phyloP scores from a whole-genome alignment of 2,113 vertebrate species.

The Xyrauchen texanus region DNA sequence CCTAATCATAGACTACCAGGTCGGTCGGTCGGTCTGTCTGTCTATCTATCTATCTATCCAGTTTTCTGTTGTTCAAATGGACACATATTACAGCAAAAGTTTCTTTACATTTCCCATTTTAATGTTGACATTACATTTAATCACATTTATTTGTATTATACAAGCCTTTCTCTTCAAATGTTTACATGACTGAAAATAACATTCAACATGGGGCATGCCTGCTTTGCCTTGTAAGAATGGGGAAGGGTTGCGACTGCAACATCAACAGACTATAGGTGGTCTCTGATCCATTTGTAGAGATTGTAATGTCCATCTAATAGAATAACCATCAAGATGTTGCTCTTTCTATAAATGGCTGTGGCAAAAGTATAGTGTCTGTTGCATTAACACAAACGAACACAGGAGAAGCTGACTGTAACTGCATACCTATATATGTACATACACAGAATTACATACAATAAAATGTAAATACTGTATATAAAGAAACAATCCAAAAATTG shows the following conservation, averaged over 20 bases:
- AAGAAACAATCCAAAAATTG: constrained; percentile 61
- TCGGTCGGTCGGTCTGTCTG: too few species aligned
- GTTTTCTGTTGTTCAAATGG: neutral
- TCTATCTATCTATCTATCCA: neutral
- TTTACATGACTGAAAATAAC: constrained; percentile 72
- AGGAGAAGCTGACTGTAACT: constrained; percentile 65
- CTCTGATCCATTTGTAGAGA: constrained; percentile 46
- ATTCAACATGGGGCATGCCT: constrained; percentile 72
- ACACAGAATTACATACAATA: constrained; percentile 68
- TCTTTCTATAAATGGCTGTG: constrained; percentile 61
- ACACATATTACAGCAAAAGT: constrained; percentile 29
- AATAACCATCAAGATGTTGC: constrained; percentile 60
- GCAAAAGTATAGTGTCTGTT: constrained; percentile 61
- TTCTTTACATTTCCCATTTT: constrained; percentile 65
- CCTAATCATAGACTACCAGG: too few species aligned
- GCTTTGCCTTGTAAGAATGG: constrained; percentile 61
- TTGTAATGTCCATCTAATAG: constrained; percentile 58
- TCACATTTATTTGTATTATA: constrained; percentile 73
- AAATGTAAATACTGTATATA: constrained; percentile 67
- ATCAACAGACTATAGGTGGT: constrained; percentile 54
- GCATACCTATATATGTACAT: constrained; percentile 69
- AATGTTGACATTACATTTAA: constrained; percentile 77
- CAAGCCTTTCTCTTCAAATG: constrained; percentile 72
- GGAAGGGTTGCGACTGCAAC: constrained; percentile 53
- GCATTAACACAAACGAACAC: constrained; percentile 64